Conservation (phyloP, 2,797 vertebrate species). For the Manis crassicaudata region DNA sequence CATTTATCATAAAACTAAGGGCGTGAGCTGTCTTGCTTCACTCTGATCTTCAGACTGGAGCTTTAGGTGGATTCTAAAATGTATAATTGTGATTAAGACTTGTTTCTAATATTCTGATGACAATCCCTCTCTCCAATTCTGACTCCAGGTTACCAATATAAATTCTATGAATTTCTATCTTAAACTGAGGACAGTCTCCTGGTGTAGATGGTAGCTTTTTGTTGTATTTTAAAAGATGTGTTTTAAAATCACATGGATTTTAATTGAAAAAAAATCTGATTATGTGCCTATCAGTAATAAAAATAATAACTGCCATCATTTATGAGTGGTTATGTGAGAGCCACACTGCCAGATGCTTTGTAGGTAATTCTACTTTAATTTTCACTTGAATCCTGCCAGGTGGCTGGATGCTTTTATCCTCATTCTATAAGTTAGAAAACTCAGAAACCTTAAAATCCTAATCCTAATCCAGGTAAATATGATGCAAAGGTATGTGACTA, state of each 20-base stretch:
- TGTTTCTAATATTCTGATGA: constrained; percentile 40
- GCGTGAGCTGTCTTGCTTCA: constrained; percentile 48
- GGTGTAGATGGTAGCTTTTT: neutral
- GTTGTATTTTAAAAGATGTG: neutral
- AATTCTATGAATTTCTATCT: neutral
- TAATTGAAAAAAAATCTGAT: neutral
- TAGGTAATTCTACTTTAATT: neutral
- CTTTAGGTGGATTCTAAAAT: constrained; percentile 43
- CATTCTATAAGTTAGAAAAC: neutral
- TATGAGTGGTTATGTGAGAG: neutral
- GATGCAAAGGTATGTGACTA: neutral
- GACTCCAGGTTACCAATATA: neutral
- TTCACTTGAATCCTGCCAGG: neutral
- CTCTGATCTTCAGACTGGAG: neutral
- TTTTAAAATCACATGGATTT: neutral
- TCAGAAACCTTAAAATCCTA: neutral
- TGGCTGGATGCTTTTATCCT: neutral
- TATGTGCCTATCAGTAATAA: neutral
- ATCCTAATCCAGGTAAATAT: neutral
- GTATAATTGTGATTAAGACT: constrained; percentile 43
- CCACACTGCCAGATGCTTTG: neutral
- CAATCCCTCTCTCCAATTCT: neutral
- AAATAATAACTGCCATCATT: neutral
- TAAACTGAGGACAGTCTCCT: neutral
- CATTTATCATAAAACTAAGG: constrained; percentile 62